phyloP scores from a whole-genome alignment of 2,113 vertebrate genomes.

The Dicrurus megarhynchus region DNA sequence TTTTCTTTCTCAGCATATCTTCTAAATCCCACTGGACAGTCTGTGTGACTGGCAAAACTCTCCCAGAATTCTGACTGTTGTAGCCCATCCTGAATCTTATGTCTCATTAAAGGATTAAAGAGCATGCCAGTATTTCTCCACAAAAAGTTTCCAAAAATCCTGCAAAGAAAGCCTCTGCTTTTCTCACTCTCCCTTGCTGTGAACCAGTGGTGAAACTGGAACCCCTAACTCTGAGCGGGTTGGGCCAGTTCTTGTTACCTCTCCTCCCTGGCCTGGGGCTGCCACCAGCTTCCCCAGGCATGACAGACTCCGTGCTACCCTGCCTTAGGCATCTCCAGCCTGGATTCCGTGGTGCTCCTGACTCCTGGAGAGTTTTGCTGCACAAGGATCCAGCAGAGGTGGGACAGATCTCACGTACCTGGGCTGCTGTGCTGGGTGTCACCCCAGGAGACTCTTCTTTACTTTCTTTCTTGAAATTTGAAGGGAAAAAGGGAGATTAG shows the following conservation, averaged over 20 bases:
- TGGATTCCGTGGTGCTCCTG: background rate
- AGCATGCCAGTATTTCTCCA: background rate
- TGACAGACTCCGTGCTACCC: background rate
- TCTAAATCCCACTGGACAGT: background rate
- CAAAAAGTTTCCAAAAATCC: background rate
- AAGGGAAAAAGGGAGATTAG: background rate
- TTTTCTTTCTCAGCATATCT: background rate
- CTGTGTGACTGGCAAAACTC: background rate
- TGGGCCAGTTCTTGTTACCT: background rate
- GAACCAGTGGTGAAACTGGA: background rate
- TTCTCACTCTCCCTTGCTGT: background rate
- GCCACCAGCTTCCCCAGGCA: background rate
- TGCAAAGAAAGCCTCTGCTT: background rate
- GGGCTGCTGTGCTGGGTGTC: background rate
- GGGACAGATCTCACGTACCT: background rate
- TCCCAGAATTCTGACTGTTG: background rate
- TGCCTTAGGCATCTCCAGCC: background rate
- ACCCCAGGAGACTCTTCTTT: background rate
- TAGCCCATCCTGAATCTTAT: background rate
- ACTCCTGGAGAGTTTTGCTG: background rate
- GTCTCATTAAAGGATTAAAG: background rate
- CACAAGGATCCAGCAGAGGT: background rate
- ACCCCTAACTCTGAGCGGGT: accelerated
- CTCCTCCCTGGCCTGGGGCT: background rate
- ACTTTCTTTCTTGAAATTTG: background rate